Percentiles rank a stretch among this genome's conserved stretches.
These are phyloP conservation scores for Caranx melampygus DNA, from an alignment of 2,113 vertebrate genomes.

Conservation along the genomic window DNA sequence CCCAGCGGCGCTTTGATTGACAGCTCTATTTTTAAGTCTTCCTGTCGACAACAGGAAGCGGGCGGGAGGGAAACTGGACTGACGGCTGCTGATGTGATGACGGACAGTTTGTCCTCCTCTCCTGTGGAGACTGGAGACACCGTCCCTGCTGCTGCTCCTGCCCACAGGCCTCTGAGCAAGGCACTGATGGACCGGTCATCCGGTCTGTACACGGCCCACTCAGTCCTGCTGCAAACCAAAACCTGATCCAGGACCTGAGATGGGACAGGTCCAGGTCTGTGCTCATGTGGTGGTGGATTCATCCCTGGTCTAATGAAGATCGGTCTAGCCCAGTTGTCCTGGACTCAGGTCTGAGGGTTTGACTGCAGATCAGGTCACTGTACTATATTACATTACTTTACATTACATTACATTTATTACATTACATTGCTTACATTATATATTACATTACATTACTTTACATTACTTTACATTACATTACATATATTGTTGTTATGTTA, in stretches of 20 bases:
- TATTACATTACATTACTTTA: neutral
- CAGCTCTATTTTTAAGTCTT: slow-evolving; percentile 60
- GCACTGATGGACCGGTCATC: neutral
- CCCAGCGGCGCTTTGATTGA: slow-evolving; percentile 37
- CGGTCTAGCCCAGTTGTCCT: too few species aligned
- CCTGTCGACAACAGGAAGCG: slow-evolving; percentile 40
- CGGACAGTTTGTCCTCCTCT: slow-evolving; percentile 9
- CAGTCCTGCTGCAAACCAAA: neutral
- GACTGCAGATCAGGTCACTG: too few species aligned
- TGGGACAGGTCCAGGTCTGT: neutral
- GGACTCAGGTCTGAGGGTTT: too few species aligned
- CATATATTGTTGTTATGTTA: too few species aligned
- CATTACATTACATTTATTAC: too few species aligned
- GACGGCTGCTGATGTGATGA: slow-evolving; percentile 55
- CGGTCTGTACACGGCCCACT: neutral
- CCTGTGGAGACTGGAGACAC: neutral
- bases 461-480: neutral
- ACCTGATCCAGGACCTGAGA: neutral
- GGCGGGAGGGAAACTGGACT: slow-evolving; percentile 25
- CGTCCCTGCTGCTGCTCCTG: neutral
- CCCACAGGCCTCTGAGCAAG: slow-evolving; percentile 20
- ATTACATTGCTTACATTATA: neutral
- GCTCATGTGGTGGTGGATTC: neutral
- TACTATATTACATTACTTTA: too few species aligned
- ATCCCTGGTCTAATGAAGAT: neutral